These are phyloP conservation scores for Nipponia nippon DNA, from an alignment of 2,113 vertebrate genomes.

Conservation along the genomic window DNA sequence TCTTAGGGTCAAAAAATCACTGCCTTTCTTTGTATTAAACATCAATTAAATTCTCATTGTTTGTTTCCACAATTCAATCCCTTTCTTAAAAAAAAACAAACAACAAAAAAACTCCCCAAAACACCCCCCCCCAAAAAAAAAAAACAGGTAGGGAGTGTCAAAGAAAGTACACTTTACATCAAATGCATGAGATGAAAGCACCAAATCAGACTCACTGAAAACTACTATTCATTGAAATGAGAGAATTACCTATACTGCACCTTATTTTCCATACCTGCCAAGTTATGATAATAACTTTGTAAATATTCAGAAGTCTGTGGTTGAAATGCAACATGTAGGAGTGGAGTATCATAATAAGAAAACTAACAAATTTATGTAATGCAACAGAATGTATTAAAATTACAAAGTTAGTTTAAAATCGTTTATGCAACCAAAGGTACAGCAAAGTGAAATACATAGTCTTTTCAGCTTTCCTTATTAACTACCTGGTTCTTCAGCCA, in stretches of 20 bases:
- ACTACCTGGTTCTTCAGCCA: not conserved
- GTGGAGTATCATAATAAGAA: not conserved
- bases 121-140: too few species aligned
- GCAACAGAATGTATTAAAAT: not conserved
- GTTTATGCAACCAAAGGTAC: not conserved
- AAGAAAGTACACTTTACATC: not conserved
- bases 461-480: not conserved
- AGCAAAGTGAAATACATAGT: not conserved
- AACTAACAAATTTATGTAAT: not conserved
- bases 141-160: not conserved
- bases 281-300: not conserved
- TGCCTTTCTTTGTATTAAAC: not conserved
- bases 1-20: not conserved
- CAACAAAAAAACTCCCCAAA: too few species aligned
- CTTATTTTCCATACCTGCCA: not conserved
- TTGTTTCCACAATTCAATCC: not conserved
- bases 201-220: not conserved
- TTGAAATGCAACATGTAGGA: not conserved
- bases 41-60: not conserved
- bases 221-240: not conserved
- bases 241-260: not conserved
- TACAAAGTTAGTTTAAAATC: not conserved
- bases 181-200: not conserved
- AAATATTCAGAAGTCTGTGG: not conserved
- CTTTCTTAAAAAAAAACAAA: not conserved